These are phyloP conservation scores for Agrochola lychnidis DNA, from an alignment of 2,888 invertebrate species.

Conservation along the genomic window DNA sequence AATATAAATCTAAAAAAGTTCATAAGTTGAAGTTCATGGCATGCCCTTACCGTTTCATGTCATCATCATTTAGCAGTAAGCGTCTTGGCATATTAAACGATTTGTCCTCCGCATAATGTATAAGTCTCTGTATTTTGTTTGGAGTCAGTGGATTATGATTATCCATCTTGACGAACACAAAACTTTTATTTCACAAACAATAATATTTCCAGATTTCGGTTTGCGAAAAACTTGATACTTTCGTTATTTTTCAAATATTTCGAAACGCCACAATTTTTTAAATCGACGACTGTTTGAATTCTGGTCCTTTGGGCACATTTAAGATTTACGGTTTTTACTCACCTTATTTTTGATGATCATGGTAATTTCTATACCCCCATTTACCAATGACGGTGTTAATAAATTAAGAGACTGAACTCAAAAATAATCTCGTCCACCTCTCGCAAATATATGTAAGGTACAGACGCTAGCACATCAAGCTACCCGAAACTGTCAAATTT, in stretches of 20 bases:
- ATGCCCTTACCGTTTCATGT: conserved; percentile 72
- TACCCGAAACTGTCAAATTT: too few species aligned
- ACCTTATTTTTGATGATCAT: background rate
- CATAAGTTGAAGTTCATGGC: background rate
- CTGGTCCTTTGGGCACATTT: conserved; percentile 16
- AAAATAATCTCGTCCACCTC: too few species aligned
- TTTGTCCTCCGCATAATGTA: conserved; percentile 84
- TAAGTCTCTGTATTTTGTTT: conserved; percentile 83
- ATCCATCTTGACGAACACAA: conserved; percentile 74
- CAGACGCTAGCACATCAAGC: too few species aligned
- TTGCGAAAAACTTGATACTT: conserved; percentile 23
- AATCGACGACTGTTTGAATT: background rate
- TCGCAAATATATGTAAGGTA: too few species aligned
- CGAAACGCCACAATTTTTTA: conserved; percentile 36
- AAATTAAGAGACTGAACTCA: background rate
- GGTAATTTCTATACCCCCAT: background rate
- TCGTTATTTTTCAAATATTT: conserved; percentile 67
- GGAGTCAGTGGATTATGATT: conserved; percentile 86
- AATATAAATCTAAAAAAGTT: conserved; percentile 4
- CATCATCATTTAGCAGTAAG: conserved; percentile 71
- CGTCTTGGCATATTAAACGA: conserved; percentile 76
- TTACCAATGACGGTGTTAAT: background rate
- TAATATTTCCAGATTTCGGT: conserved; percentile 4
- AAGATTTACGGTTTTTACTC: background rate
- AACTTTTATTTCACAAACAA: conserved; percentile 22